These are phyloP conservation scores for Microdon myrmicae DNA, from an alignment of 2,888 invertebrate genomes.

Conservation along the genomic window DNA sequence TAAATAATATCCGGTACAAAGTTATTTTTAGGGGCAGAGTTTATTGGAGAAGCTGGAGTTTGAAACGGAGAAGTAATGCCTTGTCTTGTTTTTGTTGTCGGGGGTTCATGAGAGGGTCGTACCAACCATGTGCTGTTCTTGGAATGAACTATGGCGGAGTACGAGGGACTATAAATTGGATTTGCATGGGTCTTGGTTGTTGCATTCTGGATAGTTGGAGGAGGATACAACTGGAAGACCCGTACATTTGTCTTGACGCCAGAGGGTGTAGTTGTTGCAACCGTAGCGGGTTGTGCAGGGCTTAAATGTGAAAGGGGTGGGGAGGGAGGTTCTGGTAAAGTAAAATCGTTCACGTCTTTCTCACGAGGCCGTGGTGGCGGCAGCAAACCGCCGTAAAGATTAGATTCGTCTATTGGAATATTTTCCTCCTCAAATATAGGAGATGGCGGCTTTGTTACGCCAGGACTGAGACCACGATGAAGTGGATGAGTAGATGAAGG, in stretches of 20 bases:
- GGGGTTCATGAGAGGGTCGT: background rate
- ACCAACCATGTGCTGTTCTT: conserved; percentile 56
- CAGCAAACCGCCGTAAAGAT: conserved; percentile 12
- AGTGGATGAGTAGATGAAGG: conserved; percentile 16
- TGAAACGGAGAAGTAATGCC: conserved; percentile 9
- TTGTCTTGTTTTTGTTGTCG: conserved; percentile 8
- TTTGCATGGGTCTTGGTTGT: conserved; percentile 49
- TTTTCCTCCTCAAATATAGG: background rate
- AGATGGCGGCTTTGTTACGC: background rate
- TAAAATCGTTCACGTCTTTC: no score
- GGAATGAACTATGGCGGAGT: conserved; percentile 62
- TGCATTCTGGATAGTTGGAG: conserved; percentile 55
- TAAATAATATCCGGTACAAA: conserved; percentile 37
- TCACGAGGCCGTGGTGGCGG: conserved; percentile 23
- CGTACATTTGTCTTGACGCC: conserved; percentile 48
- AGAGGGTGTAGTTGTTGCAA: conserved; percentile 8
- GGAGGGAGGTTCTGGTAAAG: background rate
- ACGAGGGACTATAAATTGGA: conserved; percentile 62
- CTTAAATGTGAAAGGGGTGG: conserved; percentile 24
- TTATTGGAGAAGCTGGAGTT: conserved; percentile 11
- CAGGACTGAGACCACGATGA: conserved; percentile 3
- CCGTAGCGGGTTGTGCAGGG: conserved; percentile 10
- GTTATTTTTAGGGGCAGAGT: background rate
- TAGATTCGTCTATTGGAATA: conserved; percentile 19
- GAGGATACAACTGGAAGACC: conserved; percentile 56